Percentiles rank a stretch among this genome's conserved stretches.
Evolutionary conservation across 2,113 vertebrate genomes (phyloP).

Genomic region (Nerophis ophidion): DNA sequence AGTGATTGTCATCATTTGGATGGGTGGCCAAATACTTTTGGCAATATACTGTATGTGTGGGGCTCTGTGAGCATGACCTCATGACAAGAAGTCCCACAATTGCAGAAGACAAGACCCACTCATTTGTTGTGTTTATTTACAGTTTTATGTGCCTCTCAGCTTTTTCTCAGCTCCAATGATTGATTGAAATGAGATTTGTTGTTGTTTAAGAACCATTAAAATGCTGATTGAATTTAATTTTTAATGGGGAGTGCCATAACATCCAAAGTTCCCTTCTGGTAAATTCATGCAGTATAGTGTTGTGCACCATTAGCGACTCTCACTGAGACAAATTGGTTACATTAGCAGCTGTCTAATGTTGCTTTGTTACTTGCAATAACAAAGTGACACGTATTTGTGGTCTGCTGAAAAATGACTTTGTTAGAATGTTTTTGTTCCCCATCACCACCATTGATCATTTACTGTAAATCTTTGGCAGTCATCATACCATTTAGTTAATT

Average conservation of each 20-base stretch:
- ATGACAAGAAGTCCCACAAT: constrained; percentile 3
- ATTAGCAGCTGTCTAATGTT: constrained; percentile 67
- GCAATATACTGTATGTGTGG: neutral
- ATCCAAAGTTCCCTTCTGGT: constrained; percentile 43
- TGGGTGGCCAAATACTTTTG: too few species aligned
- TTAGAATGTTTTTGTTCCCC: constrained; percentile 41
- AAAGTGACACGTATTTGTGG: constrained; percentile 55
- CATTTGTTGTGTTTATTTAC: constrained; percentile 8
- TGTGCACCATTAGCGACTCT: constrained; percentile 68
- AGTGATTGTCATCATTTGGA: too few species aligned
- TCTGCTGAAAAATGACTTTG: constrained; percentile 57
- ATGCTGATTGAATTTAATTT: constrained; percentile 65
- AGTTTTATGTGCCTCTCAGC: constrained; percentile 31
- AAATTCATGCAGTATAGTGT: constrained; percentile 52
- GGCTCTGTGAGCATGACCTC: constrained; percentile 17
- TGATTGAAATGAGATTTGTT: constrained; percentile 61
- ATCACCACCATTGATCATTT: constrained; percentile 49
- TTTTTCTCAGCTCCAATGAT: constrained; percentile 44
- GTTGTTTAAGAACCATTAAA: constrained; percentile 61
- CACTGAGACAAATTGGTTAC: constrained; percentile 72
- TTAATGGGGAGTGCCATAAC: constrained; percentile 62
- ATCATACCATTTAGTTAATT: constrained; percentile 7
- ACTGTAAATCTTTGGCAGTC: constrained; percentile 31
- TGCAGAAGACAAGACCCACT: neutral
- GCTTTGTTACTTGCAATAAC: constrained; percentile 73